Evolutionary conservation across 2,888 invertebrate genomes (phyloP), one percentile per base, ranked within the genome.

Genomic region (Melinopterus prodromus): DNA sequence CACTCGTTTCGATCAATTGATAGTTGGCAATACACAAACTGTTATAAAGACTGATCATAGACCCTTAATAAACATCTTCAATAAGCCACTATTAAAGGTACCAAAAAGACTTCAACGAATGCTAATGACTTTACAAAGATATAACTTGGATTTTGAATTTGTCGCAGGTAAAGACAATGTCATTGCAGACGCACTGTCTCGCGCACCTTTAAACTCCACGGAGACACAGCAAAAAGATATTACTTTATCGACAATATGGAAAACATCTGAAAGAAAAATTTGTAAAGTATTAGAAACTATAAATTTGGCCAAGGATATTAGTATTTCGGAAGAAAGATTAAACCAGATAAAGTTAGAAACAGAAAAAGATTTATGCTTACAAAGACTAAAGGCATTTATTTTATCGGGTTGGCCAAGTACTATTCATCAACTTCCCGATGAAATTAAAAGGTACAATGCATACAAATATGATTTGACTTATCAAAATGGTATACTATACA

Each of bases 1-100:
- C 37, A 77, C 15, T 26, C 79, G 81, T 74, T 84, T 84, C 79
- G 77, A 84, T 38, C 81, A 84, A 37, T 82, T 80, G 16, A 82
- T 82, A 69, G 81, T 80, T 36, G 83, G 82, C 0, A 83, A 78
- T 77, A 71, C 71, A 70, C 70, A 82, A 35, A 70, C 84, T 0
- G 77, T 70, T 14, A 70, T 84, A 1, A 78, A 84, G 77, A 83
- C 82, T 0, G 83, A 84, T 79, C 84, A 84, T 69, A 79, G 80
- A 72, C 84, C 82, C 12, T 82, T 74, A 36, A 74, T 74, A 7
- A 35, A 16, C 7, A 74, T 74, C n/a, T 76, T 76, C 38, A 16
- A 76, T n/a, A 76, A 76, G 36, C 36, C 36, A 16, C 16, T 70
- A 70, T 6, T 70, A 70, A 14, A 6, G 6, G 12, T 76, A 79